Base-by-base conservation (phyloP, 2,888 invertebrate genomes). In the Conops quadrifasciatus region DNA sequence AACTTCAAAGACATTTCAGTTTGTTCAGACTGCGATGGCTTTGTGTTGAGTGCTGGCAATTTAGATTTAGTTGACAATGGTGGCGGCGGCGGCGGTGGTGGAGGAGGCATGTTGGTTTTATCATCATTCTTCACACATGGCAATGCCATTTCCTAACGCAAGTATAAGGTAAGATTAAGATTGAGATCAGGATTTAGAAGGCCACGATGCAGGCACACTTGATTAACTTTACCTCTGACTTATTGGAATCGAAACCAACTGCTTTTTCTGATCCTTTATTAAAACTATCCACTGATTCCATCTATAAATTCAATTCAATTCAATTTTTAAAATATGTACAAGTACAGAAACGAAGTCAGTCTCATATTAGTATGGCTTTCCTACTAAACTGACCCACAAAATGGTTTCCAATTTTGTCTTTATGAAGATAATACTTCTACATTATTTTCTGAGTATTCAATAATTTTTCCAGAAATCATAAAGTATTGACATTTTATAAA, bases 1-100 rank as follows among this genome's bases (percentile, higher is more conserved):
- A 81, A 66, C 69, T 78, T 82, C 1, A 77, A 63, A 7, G 72
- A 71, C 43, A 79, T 73, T 60, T 79, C 78, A 9, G 59, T 77
- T 67, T 66, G 73, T 70, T 75, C 62, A 7, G 49, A 30, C 0
- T 36, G 30, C 30, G 21, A 24, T 28, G 11, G 2, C 47, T 67
- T 26, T 59, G 30, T 28, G 28, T 68, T 26, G 3, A 21, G 1
- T 16, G 51, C n/a, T 47, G 30, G 9, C 7, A n/a, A 47, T 59
- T 67, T 68, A 24, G 49, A 26, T 68, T 24, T 30, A 28, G 43
- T 30, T 24, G 63, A 28, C 26, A 63, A 45, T 64, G 64, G 36
- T 21, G 53, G 9, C 36, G 36, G 36, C n/a, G 67, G 59, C 36
- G 58, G 70, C 13, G 72, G 67, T 67, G 74, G 67, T 9, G 75